Conservation (phyloP, 2,888 invertebrate genomes). For the Cephus sareptanus region DNA sequence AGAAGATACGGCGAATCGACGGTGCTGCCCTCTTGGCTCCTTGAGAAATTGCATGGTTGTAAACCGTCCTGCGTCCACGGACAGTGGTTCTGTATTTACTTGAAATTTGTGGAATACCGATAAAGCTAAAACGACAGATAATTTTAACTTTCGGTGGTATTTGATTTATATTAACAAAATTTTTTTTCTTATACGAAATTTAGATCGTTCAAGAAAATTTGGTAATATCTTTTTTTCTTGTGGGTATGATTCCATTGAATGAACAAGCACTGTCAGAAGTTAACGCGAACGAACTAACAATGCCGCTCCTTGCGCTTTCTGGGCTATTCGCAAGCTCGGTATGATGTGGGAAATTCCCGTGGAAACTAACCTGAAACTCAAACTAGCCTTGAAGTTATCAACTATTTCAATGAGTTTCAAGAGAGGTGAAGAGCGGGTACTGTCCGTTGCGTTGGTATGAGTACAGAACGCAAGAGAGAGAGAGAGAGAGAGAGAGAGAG, state of each 20-base stretch:
- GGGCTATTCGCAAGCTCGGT: conserved; percentile 43
- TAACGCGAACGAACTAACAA: conserved; percentile 36
- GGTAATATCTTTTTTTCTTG: background rate
- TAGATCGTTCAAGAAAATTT: background rate
- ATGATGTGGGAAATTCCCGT: conserved; percentile 49
- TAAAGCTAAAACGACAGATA: background rate
- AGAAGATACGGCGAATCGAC: background rate
- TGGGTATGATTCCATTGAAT: background rate
- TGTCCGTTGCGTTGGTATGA: background rate
- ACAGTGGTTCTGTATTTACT: background rate
- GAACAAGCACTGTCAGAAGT: background rate
- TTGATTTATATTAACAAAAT: background rate
- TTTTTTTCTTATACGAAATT: background rate
- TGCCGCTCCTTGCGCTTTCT: conserved; percentile 18
- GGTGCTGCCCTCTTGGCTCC: background rate
- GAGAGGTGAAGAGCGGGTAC: conserved; percentile 6
- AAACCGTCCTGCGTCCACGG: background rate
- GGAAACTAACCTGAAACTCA: conserved; percentile 17
- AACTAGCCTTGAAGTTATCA: conserved; percentile 45
- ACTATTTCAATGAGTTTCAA: conserved; percentile 59
- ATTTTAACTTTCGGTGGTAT: background rate
- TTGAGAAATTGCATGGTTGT: background rate
- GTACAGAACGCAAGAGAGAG: background rate
- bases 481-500: too few species aligned
- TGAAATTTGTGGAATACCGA: background rate